These are phyloP conservation scores for Lagria hirta DNA, from an alignment of 2,888 invertebrate genomes.

Conservation along the genomic window DNA sequence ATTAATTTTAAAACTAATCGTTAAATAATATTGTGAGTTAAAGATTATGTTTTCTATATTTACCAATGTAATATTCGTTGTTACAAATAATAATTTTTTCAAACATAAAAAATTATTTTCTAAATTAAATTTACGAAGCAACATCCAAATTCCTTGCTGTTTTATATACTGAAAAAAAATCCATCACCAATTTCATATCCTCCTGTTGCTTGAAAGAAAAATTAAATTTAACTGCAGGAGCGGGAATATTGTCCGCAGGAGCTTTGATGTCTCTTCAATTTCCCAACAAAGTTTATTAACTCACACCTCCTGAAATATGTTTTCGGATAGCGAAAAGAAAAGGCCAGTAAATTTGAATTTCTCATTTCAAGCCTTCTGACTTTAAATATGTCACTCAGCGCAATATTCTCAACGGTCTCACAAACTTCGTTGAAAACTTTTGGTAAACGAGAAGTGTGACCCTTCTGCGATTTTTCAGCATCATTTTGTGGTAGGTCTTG, in stretches of 20 bases:
- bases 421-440: conserved; percentile 36
- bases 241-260: conserved; percentile 5
- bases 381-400: conserved; percentile 39
- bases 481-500: conserved; percentile 41
- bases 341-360: conserved; percentile 36
- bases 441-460: conserved; percentile 41
- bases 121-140: no score
- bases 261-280: conserved; percentile 23
- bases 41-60: no score
- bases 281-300: conserved; percentile 18
- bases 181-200: no score
- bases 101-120: no score
- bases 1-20: no score
- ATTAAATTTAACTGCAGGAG: conserved; percentile 7
- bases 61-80: no score
- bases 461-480: conserved; percentile 43
- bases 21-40: no score
- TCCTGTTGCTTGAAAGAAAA: conserved; percentile 11
- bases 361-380: conserved; percentile 33
- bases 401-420: conserved; percentile 35
- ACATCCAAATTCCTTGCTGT: no score
- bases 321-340: conserved; percentile 19
- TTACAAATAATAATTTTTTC: no score
- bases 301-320: conserved; percentile 21
- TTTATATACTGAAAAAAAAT: no score